phyloP scores from a whole-genome alignment of 2,888 invertebrate genomes.

The Drosophila borborema region DNA sequence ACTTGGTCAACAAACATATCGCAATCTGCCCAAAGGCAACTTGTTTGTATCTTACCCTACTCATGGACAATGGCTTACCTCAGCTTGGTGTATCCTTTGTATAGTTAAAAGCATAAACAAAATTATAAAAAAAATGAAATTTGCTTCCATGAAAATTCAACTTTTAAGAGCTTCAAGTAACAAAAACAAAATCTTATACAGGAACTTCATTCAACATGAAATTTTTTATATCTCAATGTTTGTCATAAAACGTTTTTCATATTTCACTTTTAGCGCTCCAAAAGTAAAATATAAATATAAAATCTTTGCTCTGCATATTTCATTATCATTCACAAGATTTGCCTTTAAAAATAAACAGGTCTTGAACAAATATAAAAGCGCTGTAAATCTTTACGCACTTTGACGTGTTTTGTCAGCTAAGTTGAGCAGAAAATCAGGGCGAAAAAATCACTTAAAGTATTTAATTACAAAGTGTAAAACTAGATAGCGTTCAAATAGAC shows the following conservation, averaged over 20 bases:
- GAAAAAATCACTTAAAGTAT: slow-evolving; percentile 74
- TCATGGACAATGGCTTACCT: not conserved
- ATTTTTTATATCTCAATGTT: not conserved
- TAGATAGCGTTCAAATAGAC: slow-evolving; percentile 23
- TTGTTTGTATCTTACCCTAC: not conserved
- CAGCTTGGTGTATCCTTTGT: not conserved
- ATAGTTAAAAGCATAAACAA: not conserved
- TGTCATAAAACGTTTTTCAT: not conserved
- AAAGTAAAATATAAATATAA: not conserved
- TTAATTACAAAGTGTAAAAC: slow-evolving; percentile 69
- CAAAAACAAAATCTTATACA: not conserved
- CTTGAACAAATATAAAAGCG: slow-evolving; percentile 1
- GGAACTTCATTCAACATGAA: not conserved
- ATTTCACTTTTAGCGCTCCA: not conserved
- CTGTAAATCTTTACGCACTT: slow-evolving; percentile 40
- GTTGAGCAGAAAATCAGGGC: slow-evolving; percentile 41
- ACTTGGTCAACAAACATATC: not conserved
- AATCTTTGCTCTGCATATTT: not conserved
- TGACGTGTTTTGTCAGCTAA: slow-evolving; percentile 56
- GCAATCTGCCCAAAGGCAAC: not conserved
- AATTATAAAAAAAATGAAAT: not conserved
- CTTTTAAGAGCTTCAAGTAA: not conserved
- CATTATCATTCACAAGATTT: not conserved
- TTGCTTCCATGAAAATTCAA: not conserved
- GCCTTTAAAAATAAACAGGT: not conserved